Evolutionary conservation across 2,797 vertebrate species (phyloP), one percentile per base, ranked within the genome.

Genomic region (Sebastes wilsoni): DNA sequence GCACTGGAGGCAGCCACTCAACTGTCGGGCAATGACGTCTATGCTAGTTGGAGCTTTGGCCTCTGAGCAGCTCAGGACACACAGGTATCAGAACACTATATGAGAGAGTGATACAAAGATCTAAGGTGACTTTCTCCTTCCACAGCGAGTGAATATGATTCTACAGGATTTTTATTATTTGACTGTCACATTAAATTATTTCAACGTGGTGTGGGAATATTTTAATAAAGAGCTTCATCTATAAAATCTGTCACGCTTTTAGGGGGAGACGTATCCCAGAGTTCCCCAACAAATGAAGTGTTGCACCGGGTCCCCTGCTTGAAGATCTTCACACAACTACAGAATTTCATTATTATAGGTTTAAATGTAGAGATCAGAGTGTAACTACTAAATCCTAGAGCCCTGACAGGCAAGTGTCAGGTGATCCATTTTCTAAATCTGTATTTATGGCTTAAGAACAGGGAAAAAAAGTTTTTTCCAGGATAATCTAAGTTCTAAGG

Each of bases 11-110:
- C 70, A 32, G 80, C 70, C 55, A 10, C 64, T 66, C 34, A 16
- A 16, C 75, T 66, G 61, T 2, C 52, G 79, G 20, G 36, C 20
- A 2, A 55, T 79, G 84, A 88, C 67, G 66, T 84, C 74, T 70
- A 52, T 61, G 58, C 54, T 52, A 6, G 60, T 11, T 34, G 32
- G 83, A 68, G 52, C 34, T 72, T 61, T 61, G 76, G 61, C 68
- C 61, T 77, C 28, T 3, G 62, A 80, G 60, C 42, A 34, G 68
- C 55, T 84, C 64, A 9, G 20, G 27, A 18, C 54, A 77, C 61
- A 28, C 69, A 23, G 60, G 18, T 30, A n/a, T 60, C 4, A 46
- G 23, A 70, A 10, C 22, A 27, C 27, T 13, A 11, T 8, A 3
- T 11, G 13, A 69, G 13, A 46, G 7, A 25, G 56, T 3, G 2